These are phyloP conservation scores for Drosophila affinis DNA, from an alignment of 2,888 invertebrate genomes.

Conservation along the genomic window DNA sequence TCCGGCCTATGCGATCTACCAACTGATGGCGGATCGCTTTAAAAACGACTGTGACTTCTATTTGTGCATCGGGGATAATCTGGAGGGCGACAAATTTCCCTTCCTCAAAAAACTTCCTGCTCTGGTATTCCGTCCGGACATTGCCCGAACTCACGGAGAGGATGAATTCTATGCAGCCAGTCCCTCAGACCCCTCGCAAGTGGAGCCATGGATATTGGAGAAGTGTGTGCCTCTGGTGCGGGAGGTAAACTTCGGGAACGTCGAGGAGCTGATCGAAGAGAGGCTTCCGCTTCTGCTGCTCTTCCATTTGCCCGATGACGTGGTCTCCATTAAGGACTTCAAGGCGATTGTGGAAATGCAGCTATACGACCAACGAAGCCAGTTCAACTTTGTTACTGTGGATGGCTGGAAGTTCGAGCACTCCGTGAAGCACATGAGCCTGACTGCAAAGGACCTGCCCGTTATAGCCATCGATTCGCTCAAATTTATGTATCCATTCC, in stretches of 20 bases:
- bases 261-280: constrained; percentile 63
- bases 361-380: constrained; percentile 19
- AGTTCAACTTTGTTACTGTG: constrained; percentile 52
- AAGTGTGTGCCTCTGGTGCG: constrained; percentile 55
- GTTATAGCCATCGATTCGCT: constrained; percentile 67
- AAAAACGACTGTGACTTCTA: constrained; percentile 64
- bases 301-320: constrained; percentile 48
- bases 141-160: constrained; percentile 41
- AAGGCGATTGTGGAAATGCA: constrained; percentile 62
- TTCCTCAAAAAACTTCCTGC: constrained; percentile 40
- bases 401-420: constrained; percentile 50
- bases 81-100: constrained; percentile 21
- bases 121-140: constrained; percentile 53
- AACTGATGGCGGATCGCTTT: constrained; percentile 48
- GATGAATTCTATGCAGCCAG: constrained; percentile 35
- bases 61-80: constrained; percentile 23
- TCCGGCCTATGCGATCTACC: background rate
- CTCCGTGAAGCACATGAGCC: constrained; percentile 53
- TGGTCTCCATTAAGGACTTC: constrained; percentile 50
- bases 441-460: constrained; percentile 46
- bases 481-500: constrained; percentile 45
- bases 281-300: constrained; percentile 51
- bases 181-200: background rate
- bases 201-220: constrained; percentile 47
- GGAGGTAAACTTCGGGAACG: constrained; percentile 54